Conservation (phyloP, 2,113 vertebrate genomes). For the Lota lota region DNA sequence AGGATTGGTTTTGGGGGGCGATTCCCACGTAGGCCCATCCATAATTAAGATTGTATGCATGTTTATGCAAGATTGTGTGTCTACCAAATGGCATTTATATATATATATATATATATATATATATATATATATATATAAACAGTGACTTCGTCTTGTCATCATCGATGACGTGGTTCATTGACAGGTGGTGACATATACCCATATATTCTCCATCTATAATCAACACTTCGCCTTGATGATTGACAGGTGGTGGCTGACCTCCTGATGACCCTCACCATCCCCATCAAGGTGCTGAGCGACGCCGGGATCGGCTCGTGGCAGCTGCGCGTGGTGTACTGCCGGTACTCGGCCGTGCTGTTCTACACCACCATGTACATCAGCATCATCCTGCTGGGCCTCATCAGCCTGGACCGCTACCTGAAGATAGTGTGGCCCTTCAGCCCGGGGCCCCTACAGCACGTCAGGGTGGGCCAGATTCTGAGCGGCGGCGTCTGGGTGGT, state of each 20-base stretch:
- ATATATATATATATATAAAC: not conserved
- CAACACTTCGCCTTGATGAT: too few species aligned
- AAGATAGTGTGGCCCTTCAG: conserved; percentile 75
- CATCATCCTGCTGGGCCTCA: conserved; percentile 76
- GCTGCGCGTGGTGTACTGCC: conserved; percentile 69
- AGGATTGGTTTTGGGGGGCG: too few species aligned
- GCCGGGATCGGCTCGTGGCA: conserved; percentile 55
- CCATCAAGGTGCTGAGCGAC: conserved; percentile 66
- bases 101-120: not conserved
- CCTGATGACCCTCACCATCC: conserved; percentile 76
- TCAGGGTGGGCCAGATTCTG: conserved; percentile 58
- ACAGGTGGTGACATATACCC: too few species aligned
- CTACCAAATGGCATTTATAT: not conserved
- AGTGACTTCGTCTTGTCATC: too few species aligned
- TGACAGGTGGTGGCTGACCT: conserved; percentile 72
- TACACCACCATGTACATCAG: conserved; percentile 81
- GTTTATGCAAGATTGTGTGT: not conserved
- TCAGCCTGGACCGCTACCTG: conserved; percentile 78
- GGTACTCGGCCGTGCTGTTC: conserved; percentile 74
- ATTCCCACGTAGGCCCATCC: too few species aligned
- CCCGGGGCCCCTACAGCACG: conserved; percentile 57
- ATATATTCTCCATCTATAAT: too few species aligned
- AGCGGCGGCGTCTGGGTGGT: conserved; percentile 64
- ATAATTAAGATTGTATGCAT: not conserved
- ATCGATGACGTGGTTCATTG: too few species aligned